Base-by-base conservation (phyloP, 2,888 invertebrate genomes). In the Chrysolina americana region DNA sequence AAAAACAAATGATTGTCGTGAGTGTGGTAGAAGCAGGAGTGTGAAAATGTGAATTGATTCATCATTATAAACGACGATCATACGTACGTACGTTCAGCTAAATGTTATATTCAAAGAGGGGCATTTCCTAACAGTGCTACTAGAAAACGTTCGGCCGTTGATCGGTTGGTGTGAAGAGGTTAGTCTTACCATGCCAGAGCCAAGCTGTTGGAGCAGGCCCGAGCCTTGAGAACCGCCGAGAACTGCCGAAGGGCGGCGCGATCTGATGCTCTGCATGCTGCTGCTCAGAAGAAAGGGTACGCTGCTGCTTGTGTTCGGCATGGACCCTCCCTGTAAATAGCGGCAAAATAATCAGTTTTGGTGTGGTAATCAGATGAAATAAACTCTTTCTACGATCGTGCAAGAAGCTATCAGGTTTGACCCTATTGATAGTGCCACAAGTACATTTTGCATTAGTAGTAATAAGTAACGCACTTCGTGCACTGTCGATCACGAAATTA, bases 121-220 rank as follows among this genome's bases (percentile, higher is more conserved):
- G 90, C 93, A 93, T 90, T 93, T 93, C 90, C 92, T 91, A 89
- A 93, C 93, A 81, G 91, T 89, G 89, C 88, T 88, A 90, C 86
- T 90, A 90, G 85, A 90, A 87, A 84, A 89, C 85, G 86, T 88
- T 88, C 90, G 89, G 90, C 86, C 89, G 89, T 83, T 88, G 88
- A 84, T 86, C 86, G 85, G 87, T 86, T 87, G 88, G 85, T 87
- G 87, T 56, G 91, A 90, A 90, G 91, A 89, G 92, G 92, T 89
- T 90, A 92, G 94, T 92, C 96, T 96, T 95, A 96, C 96, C 95
- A 97, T 94, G 92, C 96, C 96, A 89, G 94, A 93, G 92, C 96
- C 95, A 87, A 97, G 91, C 89, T 96, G 96, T 87, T 96, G 96
- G 81, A 97, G 90, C 77, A 97, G 89, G 65, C 78, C 78, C 21